phyloP scores from a whole-genome alignment of 1,140 invertebrate species.

The Tenebrio molitor region DNA sequence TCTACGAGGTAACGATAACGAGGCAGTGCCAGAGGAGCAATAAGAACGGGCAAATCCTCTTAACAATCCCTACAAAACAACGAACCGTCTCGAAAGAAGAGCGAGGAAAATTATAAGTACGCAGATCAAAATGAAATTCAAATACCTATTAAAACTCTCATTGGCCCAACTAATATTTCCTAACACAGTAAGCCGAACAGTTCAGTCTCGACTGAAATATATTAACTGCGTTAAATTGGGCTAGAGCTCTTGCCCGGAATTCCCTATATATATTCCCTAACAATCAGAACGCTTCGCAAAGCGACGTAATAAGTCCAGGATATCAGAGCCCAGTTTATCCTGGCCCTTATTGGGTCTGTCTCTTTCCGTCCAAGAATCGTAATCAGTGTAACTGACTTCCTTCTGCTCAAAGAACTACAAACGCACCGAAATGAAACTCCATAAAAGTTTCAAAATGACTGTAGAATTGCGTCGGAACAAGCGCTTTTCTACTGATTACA shows the following conservation, averaged over 20 bases:
- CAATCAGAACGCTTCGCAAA: conserved; percentile 50
- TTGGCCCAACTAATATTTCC: conserved; percentile 47
- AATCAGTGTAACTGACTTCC: conserved; percentile 46
- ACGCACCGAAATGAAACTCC: conserved; percentile 40
- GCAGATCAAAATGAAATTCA: conserved; percentile 55
- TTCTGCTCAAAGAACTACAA: conserved; percentile 31
- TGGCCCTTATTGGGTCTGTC: conserved; percentile 44
- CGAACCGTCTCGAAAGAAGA: conserved; percentile 52
- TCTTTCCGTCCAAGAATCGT: conserved; percentile 38
- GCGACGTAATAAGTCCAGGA: conserved; percentile 47
- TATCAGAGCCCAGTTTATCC: conserved; percentile 50
- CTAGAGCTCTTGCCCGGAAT: conserved; percentile 36
- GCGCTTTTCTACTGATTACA: conserved; percentile 19
- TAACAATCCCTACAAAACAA: conserved; percentile 49
- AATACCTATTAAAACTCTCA: conserved; percentile 55
- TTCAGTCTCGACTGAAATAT: conserved; percentile 41
- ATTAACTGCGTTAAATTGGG: conserved; percentile 49
- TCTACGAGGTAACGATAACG: conserved; percentile 49
- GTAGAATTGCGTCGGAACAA: background rate
- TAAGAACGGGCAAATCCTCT: conserved; percentile 49
- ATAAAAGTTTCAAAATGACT: conserved; percentile 42
- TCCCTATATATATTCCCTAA: conserved; percentile 47
- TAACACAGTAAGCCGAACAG: conserved; percentile 43
- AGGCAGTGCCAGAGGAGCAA: conserved; percentile 48
- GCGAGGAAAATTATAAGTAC: conserved; percentile 55